These are phyloP conservation scores for Chionis minor DNA, from an alignment of 2,113 vertebrate species.

Conservation along the genomic window DNA sequence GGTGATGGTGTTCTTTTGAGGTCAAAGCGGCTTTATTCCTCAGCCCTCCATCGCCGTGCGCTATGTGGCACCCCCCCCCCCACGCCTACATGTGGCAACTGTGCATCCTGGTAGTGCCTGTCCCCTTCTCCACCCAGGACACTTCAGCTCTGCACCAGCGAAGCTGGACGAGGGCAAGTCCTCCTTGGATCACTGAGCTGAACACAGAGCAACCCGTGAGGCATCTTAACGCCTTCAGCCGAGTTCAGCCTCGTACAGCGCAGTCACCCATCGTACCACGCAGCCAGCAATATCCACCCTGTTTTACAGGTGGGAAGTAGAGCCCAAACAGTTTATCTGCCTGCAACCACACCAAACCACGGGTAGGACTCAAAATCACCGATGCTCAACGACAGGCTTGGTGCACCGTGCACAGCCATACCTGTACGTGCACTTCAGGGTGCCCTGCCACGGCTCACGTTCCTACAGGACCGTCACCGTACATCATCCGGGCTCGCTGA, in stretches of 20 bases:
- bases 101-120: not conserved
- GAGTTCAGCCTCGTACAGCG: not conserved
- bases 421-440: fast-evolving
- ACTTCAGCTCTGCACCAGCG: not conserved
- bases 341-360: not conserved
- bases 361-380: not conserved
- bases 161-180: not conserved
- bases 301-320: not conserved
- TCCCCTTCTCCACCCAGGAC: not conserved
- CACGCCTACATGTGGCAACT: fast-evolving
- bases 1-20: not conserved
- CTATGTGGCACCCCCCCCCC: not conserved
- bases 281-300: not conserved
- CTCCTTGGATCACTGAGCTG: not conserved
- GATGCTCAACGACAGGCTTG: fast-evolving
- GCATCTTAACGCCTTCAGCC: not conserved
- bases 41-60: not conserved
- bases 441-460: not conserved
- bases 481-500: not conserved
- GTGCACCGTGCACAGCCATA: not conserved
- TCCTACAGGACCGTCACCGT: fast-evolving
- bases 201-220: not conserved
- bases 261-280: not conserved
- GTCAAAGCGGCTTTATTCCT: not conserved
- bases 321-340: not conserved